These are phyloP conservation scores for Colaptes auratus DNA, from an alignment of 2,113 vertebrate species.

Conservation along the genomic window DNA sequence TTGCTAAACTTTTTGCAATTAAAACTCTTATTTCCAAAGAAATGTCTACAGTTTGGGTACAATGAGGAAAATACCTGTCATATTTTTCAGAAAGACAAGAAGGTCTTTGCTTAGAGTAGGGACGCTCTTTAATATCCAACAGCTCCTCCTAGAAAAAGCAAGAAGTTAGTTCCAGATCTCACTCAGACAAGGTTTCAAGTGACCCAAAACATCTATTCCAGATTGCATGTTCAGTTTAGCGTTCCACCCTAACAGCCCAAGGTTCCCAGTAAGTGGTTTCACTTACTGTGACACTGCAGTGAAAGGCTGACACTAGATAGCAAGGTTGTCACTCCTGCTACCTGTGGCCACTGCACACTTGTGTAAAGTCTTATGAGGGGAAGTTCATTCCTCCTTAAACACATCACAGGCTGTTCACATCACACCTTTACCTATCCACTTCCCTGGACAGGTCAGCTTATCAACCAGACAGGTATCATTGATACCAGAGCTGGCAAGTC, in stretches of 20 bases:
- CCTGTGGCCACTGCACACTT: neutral
- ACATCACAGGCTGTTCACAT: neutral
- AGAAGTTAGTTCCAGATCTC: neutral
- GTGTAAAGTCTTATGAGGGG: neutral
- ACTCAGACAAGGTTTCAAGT: neutral
- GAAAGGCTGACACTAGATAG: neutral
- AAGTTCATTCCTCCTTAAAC: neutral
- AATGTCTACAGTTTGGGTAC: neutral
- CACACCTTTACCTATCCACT: neutral
- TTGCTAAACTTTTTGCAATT: neutral
- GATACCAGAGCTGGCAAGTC: neutral
- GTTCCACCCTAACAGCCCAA: neutral
- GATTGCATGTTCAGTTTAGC: neutral
- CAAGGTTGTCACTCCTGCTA: neutral
- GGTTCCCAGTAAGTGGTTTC: neutral
- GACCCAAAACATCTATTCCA: neutral
- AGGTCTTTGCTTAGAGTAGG: constrained; percentile 92
- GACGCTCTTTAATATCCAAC: constrained; percentile 93
- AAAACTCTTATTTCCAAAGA: neutral
- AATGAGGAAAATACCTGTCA: constrained; percentile 85
- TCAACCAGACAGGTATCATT: neutral
- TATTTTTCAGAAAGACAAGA: constrained; percentile 96
- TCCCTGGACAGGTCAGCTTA: neutral
- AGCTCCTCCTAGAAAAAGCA: constrained; percentile 86
- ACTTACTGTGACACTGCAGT: neutral